phyloP scores from a whole-genome alignment of 2,797 vertebrate genomes.

The Micrastur ruficollis region DNA sequence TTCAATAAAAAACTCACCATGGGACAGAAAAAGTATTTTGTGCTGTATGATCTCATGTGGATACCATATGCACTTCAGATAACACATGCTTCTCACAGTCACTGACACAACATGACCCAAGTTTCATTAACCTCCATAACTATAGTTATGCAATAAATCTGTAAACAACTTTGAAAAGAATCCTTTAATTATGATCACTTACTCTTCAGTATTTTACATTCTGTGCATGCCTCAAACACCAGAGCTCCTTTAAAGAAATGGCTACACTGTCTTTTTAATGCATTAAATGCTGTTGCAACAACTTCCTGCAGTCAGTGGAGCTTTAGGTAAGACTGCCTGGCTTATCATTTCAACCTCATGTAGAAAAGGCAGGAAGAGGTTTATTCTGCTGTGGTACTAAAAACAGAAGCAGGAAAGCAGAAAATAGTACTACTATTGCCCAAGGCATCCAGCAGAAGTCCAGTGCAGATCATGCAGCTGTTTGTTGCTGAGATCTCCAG shows the following conservation, averaged over 20 bases:
- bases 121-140: too few relatives aligned
- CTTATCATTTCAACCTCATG: background rate
- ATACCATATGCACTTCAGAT: fast-evolving
- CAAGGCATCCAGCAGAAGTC: background rate
- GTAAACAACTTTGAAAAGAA: background rate
- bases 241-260: background rate
- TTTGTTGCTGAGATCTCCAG: background rate
- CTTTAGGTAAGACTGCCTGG: background rate
- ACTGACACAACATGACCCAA: background rate
- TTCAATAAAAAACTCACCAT: background rate
- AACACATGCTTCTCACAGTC: background rate
- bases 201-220: background rate
- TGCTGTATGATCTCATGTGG: background rate
- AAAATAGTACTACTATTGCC: background rate
- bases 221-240: background rate
- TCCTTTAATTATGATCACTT: background rate
- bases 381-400: background rate
- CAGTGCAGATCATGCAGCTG: background rate
- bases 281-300: background rate
- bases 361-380: background rate
- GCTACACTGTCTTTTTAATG: background rate
- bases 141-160: background rate
- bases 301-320: background rate
- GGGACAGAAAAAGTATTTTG: background rate
- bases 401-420: background rate